Evolutionary conservation across 2,113 vertebrate genomes (phyloP).

Genomic region (Aleadryas rufinucha): DNA sequence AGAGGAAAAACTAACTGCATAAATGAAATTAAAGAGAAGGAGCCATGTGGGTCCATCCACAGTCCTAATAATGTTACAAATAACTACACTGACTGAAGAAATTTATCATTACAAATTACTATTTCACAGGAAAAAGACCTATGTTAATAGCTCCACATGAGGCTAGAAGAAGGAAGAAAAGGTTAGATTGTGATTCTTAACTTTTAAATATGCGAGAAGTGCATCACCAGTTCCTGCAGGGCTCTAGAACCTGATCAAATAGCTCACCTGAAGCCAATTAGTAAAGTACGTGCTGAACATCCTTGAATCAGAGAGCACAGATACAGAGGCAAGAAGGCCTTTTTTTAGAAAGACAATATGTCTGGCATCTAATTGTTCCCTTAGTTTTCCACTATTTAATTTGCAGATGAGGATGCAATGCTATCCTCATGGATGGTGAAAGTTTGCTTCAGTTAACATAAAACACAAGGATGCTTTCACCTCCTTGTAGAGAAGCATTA

Average conservation of each 20-base stretch:
- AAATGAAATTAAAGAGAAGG: neutral
- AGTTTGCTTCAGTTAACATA: neutral
- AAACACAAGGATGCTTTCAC: neutral
- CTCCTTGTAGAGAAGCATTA: neutral
- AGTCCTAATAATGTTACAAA: neutral
- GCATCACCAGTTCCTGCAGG: neutral
- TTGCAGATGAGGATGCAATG: neutral
- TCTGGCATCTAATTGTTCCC: neutral
- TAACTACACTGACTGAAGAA: neutral
- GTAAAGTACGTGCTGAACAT: neutral
- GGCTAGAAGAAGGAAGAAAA: neutral
- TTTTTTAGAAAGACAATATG: neutral
- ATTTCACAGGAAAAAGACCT: neutral
- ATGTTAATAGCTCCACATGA: neutral
- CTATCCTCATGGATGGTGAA: neutral
- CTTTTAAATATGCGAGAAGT: neutral
- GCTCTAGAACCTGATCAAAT: neutral
- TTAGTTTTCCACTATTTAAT: neutral
- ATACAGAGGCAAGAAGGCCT: neutral
- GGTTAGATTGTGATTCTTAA: neutral
- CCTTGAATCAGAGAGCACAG: neutral
- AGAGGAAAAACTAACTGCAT: neutral
- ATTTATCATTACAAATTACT: neutral
- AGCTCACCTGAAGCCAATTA: neutral
- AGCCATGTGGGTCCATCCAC: neutral